phyloP scores from a whole-genome alignment of 1,140 invertebrate genomes.

The Chrysoperla carnea region DNA sequence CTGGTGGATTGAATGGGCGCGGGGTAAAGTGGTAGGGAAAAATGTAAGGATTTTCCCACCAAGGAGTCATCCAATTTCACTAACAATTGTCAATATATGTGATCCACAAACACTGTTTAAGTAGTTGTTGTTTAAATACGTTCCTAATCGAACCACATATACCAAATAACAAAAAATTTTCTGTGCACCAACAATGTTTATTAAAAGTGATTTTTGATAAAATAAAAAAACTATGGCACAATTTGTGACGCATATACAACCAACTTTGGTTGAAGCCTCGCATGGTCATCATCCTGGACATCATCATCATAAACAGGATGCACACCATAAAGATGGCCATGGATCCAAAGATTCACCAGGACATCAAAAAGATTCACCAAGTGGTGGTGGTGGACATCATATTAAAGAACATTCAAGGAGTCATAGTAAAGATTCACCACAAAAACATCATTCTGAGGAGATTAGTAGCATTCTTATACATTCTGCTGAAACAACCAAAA shows the following conservation, averaged over 20 bases:
- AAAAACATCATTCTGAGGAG: conserved; percentile 4
- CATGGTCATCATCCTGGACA: conserved; percentile 29
- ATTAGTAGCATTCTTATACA: background rate
- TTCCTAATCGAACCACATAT: no score
- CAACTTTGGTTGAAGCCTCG: conserved; percentile 30
- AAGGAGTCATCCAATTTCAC: no score
- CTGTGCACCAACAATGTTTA: no score
- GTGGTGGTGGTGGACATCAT: conserved; percentile 2
- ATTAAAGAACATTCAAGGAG: conserved; percentile 7
- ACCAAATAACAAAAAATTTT: no score
- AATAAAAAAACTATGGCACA: conserved; percentile 24
- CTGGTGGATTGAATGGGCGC: no score
- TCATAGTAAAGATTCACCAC: background rate
- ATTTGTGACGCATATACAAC: conserved; percentile 36
- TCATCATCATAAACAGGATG: conserved; percentile 22
- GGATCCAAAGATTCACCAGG: conserved; percentile 10
- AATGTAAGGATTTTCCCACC: no score
- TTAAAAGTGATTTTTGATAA: no score
- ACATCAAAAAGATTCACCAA: conserved; percentile 7
- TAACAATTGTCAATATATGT: no score
- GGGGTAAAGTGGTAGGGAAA: no score
- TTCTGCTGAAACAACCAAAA: no score
- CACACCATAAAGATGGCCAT: conserved; percentile 13
- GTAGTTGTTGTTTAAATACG: no score
- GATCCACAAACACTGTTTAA: no score